A percentile compares a stretch with the other conserved stretches of the same genome.
Conservation (phyloP, 2,888 invertebrate genomes). For the Eumerus sabulonum region DNA sequence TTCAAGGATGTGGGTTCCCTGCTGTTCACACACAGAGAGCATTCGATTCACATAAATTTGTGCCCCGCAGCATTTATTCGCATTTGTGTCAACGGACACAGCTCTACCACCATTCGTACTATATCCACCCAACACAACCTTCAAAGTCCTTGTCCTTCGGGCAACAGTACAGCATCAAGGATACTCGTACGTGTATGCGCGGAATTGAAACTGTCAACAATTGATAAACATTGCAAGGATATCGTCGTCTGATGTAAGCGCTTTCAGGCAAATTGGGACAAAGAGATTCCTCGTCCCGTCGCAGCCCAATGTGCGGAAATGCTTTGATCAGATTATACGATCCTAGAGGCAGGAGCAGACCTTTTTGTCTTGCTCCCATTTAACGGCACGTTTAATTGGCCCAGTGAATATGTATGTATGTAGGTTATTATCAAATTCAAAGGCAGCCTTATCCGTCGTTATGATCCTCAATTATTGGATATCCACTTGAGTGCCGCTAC, state of each 20-base stretch:
- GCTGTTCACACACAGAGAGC: slow-evolving; percentile 17
- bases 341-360: neutral
- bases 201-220: slow-evolving; percentile 57
- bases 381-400: slow-evolving; percentile 8
- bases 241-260: slow-evolving; percentile 28
- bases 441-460: neutral
- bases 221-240: slow-evolving; percentile 33
- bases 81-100: slow-evolving; percentile 44
- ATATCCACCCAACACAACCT: no score
- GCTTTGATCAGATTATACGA: slow-evolving; percentile 50
- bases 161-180: neutral
- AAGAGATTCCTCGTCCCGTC: neutral
- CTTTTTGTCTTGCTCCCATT: neutral
- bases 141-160: no score
- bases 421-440: neutral
- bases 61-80: slow-evolving; percentile 46
- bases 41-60: slow-evolving; percentile 52
- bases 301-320: slow-evolving; percentile 52
- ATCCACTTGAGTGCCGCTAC: slow-evolving; percentile 11
- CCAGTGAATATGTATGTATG: neutral
- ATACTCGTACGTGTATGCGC: slow-evolving; percentile 3
- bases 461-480: neutral
- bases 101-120: no score
- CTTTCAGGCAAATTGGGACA: slow-evolving; percentile 43
- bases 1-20: slow-evolving; percentile 55